Conservation (phyloP, 2,797 vertebrate genomes). For the Sebastes matsubarae region DNA sequence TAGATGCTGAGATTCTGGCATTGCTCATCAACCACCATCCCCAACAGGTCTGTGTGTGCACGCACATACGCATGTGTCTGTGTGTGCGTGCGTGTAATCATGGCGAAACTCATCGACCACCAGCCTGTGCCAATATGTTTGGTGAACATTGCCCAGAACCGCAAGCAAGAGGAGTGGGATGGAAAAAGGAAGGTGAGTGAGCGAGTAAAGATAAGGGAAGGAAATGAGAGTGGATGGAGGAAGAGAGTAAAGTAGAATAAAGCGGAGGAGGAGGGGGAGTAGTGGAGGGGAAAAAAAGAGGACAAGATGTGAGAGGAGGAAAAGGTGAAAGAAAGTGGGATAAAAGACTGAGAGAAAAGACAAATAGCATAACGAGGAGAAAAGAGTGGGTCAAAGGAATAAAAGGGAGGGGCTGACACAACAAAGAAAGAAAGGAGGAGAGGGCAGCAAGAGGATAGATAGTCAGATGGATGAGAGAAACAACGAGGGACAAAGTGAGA, state of each 20-base stretch:
- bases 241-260: background rate
- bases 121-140: conserved; percentile 72
- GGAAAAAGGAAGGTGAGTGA: conserved; percentile 39
- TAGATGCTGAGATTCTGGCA: conserved; percentile 62
- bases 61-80: conserved; percentile 3
- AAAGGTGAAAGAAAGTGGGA: conserved; percentile 3
- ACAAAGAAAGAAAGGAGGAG: conserved; percentile 34
- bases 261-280: background rate
- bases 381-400: conserved; percentile 42
- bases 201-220: conserved; percentile 20
- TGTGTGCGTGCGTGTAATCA: conserved; percentile 50
- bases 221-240: conserved; percentile 14
- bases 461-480: conserved; percentile 18
- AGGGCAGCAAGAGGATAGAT: conserved; percentile 10
- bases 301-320: background rate
- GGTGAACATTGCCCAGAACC: conserved; percentile 60
- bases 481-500: conserved; percentile 38
- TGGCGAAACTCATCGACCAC: conserved; percentile 63
- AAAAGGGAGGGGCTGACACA: conserved; percentile 29
- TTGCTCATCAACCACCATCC: conserved; percentile 63
- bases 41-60: conserved; percentile 53
- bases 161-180: conserved; percentile 33
- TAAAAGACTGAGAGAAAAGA: conserved; percentile 30
- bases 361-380: conserved; percentile 28
- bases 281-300: background rate